phyloP scores from a whole-genome alignment of 2,797 vertebrate species.

The Esox masquinongy region DNA sequence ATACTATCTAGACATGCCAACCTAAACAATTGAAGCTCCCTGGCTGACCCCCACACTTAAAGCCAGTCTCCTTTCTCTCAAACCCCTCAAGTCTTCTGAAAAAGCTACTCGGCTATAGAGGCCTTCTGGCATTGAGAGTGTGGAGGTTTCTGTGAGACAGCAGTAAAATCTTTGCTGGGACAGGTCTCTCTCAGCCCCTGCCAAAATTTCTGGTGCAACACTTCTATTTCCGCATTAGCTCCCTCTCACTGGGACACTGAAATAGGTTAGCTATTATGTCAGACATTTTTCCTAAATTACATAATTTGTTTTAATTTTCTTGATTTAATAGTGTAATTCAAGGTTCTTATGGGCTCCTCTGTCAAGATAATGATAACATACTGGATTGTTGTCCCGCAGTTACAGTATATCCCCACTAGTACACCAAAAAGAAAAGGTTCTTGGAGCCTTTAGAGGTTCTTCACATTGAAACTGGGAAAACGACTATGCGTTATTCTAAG shows the following conservation, averaged over 20 bases:
- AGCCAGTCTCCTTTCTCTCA: not conserved
- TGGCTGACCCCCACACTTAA: not conserved
- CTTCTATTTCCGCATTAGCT: conserved; percentile 45
- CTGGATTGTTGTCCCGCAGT: not conserved
- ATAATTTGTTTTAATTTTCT: conserved; percentile 34
- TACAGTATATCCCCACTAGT: not conserved
- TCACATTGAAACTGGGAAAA: no score
- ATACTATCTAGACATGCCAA: not conserved
- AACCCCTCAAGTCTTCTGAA: not conserved
- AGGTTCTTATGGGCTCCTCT: conserved; percentile 9
- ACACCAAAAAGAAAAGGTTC: no score
- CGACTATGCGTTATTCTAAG: no score
- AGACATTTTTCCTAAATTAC: conserved; percentile 43
- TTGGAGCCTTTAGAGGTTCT: no score
- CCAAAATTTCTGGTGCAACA: conserved; percentile 24
- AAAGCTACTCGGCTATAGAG: not conserved
- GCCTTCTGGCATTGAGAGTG: conserved; percentile 4
- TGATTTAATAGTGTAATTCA: conserved; percentile 25
- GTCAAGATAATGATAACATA: not conserved
- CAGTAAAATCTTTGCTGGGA: conserved; percentile 21
- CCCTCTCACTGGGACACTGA: conserved; percentile 39
- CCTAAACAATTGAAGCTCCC: not conserved
- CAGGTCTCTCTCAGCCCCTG: conserved; percentile 22
- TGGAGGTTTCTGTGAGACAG: not conserved
- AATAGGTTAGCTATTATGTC: conserved; percentile 38